Evolutionary conservation across 2,888 invertebrate genomes (phyloP), one percentile per base, ranked within the genome.

Genomic region (Apoda limacodes): DNA sequence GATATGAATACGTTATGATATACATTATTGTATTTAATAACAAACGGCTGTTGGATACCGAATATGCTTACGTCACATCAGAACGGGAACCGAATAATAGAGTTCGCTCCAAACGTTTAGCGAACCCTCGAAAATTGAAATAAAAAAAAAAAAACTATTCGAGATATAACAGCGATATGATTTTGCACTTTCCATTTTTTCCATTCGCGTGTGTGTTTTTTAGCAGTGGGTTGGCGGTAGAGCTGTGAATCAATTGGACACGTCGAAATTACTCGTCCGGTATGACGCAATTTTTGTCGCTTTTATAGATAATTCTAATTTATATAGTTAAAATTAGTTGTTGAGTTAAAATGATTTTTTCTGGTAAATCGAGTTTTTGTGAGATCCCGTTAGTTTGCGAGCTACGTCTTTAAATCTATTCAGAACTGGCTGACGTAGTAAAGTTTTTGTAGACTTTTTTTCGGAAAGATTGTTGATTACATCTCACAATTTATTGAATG

Each of bases 81-180:
- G 40, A 48, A 48, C 60, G 64, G 63, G 60, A 61, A 57, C 62
- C 60, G 60, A 71, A 80, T 78, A 80, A 80, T 76, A 78, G 75
- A 78, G 75, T 75, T 68, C 67, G 69, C 67, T 69, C 48, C 60
- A 54, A 72, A 68, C 75, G 75, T 76, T 80, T 78, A 80, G 69
- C 67, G 68, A 67, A 75, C 78, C 78, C 78, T 75, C 70, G 59
- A 62, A 74, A 71, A 74, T 71, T 70, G 71, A 71, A 75, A 75
- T 76, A 78, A 78, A 75, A 71, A 75, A 69, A 54, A 57, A 61
- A 17, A 5, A 17, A n/a, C 61, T 66, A 72, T 74, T 69, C 65
- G 74, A 76, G 76, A 75, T 76, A 74, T 74, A 75, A 70, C 74
- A 67, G 70, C 74, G 65, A 72, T 78, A 76, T 78, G 78, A 78